Percentiles rank a stretch among this genome's conserved stretches.
phyloP scores from a whole-genome alignment of 1,140 invertebrate species.

The Bombus cullumanus region DNA sequence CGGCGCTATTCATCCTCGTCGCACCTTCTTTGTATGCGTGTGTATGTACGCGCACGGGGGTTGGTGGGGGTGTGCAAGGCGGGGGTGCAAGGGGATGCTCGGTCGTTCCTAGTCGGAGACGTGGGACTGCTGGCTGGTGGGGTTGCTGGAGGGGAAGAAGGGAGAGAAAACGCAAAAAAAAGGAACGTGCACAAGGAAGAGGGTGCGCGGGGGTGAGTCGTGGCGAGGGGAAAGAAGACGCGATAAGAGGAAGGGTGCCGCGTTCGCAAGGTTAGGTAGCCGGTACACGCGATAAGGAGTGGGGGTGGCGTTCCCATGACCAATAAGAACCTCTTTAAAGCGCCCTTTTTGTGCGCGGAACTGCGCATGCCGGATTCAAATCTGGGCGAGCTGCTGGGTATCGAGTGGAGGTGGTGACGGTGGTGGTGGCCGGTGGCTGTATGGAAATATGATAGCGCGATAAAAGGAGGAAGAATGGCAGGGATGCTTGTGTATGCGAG shows the following conservation, averaged over 20 bases:
- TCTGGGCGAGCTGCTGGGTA: conserved; percentile 67
- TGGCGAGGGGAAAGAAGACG: conserved; percentile 50
- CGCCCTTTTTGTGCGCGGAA: conserved; percentile 75
- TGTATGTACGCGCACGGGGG: not conserved
- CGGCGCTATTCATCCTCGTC: conserved; percentile 51
- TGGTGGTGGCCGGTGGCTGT: conserved; percentile 58
- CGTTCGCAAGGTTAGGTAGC: conserved; percentile 73
- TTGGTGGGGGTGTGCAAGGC: not conserved
- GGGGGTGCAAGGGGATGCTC: conserved; percentile 53
- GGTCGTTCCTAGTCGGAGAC: conserved; percentile 37
- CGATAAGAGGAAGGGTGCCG: conserved; percentile 74
- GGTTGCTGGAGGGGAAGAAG: conserved; percentile 23
- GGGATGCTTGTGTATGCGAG: conserved; percentile 57
- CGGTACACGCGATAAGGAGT: conserved; percentile 73
- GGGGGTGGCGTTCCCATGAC: conserved; percentile 77
- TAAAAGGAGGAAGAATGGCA: conserved; percentile 74
- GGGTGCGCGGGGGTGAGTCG: conserved; percentile 19
- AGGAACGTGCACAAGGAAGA: conserved; percentile 34
- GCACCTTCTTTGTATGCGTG: not conserved
- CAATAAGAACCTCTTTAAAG: conserved; percentile 83
- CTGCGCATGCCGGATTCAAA: conserved; percentile 81
- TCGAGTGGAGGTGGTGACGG: conserved; percentile 54
- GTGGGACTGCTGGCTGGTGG: conserved; percentile 55
- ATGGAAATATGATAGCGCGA: conserved; percentile 82
- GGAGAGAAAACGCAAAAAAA: conserved; percentile 50